These are phyloP conservation scores for Glyptemys insculpta DNA, from an alignment of 2,797 vertebrate species.

Conservation along the genomic window DNA sequence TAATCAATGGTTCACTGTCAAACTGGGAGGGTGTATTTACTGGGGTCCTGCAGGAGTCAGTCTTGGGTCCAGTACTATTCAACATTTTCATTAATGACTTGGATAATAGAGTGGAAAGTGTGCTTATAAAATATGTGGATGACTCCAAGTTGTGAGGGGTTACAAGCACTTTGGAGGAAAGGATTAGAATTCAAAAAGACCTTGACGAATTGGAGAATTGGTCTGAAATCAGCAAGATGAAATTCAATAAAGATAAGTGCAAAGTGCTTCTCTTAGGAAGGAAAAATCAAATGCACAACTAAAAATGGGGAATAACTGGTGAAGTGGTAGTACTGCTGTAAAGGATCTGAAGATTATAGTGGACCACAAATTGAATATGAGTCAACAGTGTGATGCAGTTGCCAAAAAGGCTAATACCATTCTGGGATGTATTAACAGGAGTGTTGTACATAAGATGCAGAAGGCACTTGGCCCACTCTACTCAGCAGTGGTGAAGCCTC, in stretches of 20 bases:
- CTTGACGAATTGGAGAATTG: neutral
- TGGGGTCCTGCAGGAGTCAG: too few relatives aligned
- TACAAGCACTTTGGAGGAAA: neutral
- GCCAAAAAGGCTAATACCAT: neutral
- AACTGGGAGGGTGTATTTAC: too few relatives aligned
- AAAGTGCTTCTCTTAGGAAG: neutral
- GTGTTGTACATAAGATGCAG: neutral
- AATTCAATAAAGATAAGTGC: neutral
- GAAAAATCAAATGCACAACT: neutral
- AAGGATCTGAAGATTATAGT: neutral
- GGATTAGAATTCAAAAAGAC: neutral
- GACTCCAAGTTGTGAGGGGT: neutral
- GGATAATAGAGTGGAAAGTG: neutral
- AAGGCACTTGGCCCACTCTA: neutral
- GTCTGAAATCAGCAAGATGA: neutral
- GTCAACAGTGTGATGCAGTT: neutral
- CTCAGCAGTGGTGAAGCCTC: neutral
- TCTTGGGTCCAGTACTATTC: too few relatives aligned
- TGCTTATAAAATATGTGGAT: neutral
- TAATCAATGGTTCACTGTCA: too few relatives aligned
- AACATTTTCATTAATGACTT: neutral
- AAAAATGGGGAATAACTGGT: neutral
- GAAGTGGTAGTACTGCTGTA: neutral
- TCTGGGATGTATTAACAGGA: neutral
- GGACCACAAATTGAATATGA: neutral